Base-by-base conservation (phyloP, 1,140 invertebrate genomes). In the Eciton burchellii region DNA sequence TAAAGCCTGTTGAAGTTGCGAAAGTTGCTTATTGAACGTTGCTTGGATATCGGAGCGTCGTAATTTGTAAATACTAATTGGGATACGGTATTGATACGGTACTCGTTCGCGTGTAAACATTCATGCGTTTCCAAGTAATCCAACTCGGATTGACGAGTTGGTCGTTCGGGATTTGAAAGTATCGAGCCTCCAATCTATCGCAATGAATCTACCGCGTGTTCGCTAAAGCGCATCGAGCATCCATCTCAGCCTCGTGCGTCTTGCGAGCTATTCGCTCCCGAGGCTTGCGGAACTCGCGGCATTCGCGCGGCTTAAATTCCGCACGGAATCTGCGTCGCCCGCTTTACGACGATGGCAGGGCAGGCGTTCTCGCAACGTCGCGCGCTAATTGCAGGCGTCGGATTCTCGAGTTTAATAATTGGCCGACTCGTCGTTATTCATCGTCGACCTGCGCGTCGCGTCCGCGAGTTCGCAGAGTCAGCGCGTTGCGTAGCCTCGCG, bases 401-500 rank as follows among this genome's bases (percentile, higher is more conserved):
- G 49, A 54, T 56, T 77, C 35, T 35, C 49, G 49, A n/a, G 63
- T 21, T 56, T 79, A 79, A 79, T 70, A 79, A 79, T 70, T 66
- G 49, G 21, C 21, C 49, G 35, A 68, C 47, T 68, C 21, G 21
- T 65, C 47, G 12, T 79, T 56, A 45, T 57, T 79, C 62, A 65
- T 43, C 35, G 35, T 12, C 56, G 29, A 62, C n/a, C n/a, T n/a
- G n/a, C 16, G 29, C 9, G 11, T 54, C 60, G 47, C 29, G 29
- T 47, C 21, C 49, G 49, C 14, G 26, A 66, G 16, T 66, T 43
- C 24, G 24, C 29, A 16, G 5, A 35, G 24, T 56, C 45, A 16
- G 41, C 43, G 19, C 41, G 43, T 47, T 66, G 63, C 29, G 29
- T 52, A 9, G 21, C 21, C 24, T 70, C 52, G 49, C 41, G 62